A percentile compares a stretch with the other conserved stretches of the same genome.
Evolutionary conservation across 2,797 vertebrate genomes (phyloP).

Genomic region (Uromys caudimaculatus): DNA sequence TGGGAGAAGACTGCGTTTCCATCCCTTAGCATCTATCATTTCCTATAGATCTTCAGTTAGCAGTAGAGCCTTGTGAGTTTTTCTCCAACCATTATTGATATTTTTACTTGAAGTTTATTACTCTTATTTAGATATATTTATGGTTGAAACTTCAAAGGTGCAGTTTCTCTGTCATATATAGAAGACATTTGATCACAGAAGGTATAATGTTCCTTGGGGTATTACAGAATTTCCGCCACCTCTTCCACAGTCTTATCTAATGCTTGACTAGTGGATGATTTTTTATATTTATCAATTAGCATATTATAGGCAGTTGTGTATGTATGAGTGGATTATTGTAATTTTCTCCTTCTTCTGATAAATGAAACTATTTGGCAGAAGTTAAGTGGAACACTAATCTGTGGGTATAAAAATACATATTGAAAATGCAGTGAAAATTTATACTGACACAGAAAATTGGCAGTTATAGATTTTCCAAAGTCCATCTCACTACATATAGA

Average conservation of each 20-base stretch:
- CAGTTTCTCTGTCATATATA: neutral
- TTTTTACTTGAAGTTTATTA: neutral
- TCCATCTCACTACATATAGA: neutral
- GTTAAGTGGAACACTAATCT: neutral
- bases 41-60: no score
- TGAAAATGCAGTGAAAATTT: neutral
- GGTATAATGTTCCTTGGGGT: neutral
- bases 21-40: neutral
- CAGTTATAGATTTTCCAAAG: neutral
- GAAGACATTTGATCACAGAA: neutral
- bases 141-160: neutral
- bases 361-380: neutral
- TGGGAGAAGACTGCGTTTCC: neutral
- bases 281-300: neutral
- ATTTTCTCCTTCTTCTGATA: neutral
- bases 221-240: neutral
- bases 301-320: neutral
- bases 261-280: neutral
- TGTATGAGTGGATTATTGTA: neutral
- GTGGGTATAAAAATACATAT: neutral
- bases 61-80: neutral
- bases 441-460: neutral
- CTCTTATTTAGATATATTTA: neutral
- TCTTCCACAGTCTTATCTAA: neutral
- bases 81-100: neutral